phyloP scores from a whole-genome alignment of 2,113 vertebrate species.

The Podocnemis expansa region DNA sequence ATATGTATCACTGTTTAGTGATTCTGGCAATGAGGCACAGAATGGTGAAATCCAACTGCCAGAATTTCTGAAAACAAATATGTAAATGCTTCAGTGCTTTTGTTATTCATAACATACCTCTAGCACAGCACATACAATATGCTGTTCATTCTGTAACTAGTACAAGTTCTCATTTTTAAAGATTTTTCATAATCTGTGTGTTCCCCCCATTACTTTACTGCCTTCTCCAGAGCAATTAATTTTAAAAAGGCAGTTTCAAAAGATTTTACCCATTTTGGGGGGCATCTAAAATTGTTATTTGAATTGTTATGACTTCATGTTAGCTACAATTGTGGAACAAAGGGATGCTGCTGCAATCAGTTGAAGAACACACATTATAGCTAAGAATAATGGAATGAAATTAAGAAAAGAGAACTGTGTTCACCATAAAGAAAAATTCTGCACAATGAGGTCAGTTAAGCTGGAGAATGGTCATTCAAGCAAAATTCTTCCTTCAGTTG shows the following conservation, averaged over 20 bases:
- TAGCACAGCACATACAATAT: constrained; percentile 87
- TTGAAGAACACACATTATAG: neutral
- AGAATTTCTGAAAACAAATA: constrained; percentile 94
- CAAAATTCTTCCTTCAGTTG: rapidly evolving
- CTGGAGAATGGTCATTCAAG: neutral
- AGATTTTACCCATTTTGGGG: constrained; percentile 10
- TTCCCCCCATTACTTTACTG: neutral
- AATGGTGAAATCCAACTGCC: constrained; percentile 98
- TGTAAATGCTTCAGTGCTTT: constrained; percentile 92
- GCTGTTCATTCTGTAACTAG: constrained; percentile 84
- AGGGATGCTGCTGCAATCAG: constrained; percentile 42
- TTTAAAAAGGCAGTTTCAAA: constrained; percentile 21
- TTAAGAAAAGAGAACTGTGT: neutral
- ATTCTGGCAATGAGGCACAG: constrained; percentile 95
- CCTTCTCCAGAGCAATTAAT: neutral
- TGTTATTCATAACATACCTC: constrained; percentile 90
- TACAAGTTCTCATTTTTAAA: constrained; percentile 56
- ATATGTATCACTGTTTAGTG: constrained; percentile 99
- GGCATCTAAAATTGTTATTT: neutral
- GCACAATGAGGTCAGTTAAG: neutral
- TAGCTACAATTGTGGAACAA: constrained; percentile 67
- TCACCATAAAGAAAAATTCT: neutral
- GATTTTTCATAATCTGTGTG: neutral
- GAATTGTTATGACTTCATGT: neutral
- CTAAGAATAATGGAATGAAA: neutral